phyloP scores from a whole-genome alignment of 30 jellyfish, hydroid and myxozoan species.

The Catostylus mosaicus region DNA sequence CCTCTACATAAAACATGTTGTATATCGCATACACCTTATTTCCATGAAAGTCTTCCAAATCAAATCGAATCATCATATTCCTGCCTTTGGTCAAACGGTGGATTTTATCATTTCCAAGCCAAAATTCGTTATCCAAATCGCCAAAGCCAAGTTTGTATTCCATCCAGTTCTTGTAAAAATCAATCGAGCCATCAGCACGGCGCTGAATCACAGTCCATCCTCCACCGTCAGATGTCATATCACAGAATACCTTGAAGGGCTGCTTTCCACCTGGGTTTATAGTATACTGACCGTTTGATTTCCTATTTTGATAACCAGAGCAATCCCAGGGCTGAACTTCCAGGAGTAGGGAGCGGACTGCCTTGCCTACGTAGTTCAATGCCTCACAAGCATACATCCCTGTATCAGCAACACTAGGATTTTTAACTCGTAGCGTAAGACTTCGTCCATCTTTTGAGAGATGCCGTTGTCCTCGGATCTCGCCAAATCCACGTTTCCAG shows the following conservation, averaged over 20 bases:
- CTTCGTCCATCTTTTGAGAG: conserved; percentile 9
- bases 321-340: conserved; percentile 3
- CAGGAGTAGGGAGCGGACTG: neutral
- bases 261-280: conserved; percentile 32
- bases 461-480: neutral
- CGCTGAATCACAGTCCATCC: conserved; percentile 67
- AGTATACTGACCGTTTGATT: conserved; percentile 9
- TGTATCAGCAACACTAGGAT: neutral
- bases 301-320: neutral
- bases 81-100: conserved; percentile 28
- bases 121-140: conserved; percentile 14
- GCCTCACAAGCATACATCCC: conserved; percentile 33
- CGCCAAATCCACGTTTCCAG: conserved; percentile 23
- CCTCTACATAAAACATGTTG: conserved; percentile 13
- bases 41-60: conserved; percentile 38
- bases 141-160: conserved; percentile 48
- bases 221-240: conserved; percentile 34
- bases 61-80: conserved; percentile 40
- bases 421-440: neutral
- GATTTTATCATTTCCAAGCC: conserved; percentile 52
- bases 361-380: neutral
- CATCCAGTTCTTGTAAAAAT: conserved; percentile 33
- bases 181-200: conserved; percentile 42
- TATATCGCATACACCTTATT: conserved; percentile 9
- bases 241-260: conserved; percentile 30